Evolutionary conservation across 2,797 vertebrate species (phyloP).

Genomic region (Propithecus perrieri): DNA sequence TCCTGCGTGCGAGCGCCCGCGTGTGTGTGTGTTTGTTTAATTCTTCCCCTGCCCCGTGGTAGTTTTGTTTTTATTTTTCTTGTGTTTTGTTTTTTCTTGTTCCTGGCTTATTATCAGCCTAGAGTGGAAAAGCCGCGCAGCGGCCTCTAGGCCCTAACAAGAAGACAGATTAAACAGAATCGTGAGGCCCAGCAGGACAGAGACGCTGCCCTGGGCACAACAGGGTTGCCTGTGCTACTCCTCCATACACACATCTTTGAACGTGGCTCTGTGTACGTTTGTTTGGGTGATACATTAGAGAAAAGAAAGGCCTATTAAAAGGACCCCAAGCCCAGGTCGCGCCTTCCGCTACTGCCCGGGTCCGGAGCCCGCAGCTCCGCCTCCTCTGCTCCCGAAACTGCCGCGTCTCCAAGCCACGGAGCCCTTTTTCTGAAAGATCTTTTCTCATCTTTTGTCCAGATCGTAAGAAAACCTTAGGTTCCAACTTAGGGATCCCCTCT

Average conservation of each 20-base stretch:
- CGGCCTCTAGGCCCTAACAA: not conserved
- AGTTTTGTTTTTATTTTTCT: not conserved
- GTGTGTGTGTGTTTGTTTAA: not conserved
- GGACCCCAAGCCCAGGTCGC: not conserved
- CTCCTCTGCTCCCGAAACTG: not conserved
- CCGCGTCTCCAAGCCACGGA: fast-evolving
- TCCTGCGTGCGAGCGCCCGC: too few relatives aligned
- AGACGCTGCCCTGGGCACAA: not conserved
- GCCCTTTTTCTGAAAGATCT: not conserved
- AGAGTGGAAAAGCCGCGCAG: not conserved
- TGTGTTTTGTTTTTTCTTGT: not conserved
- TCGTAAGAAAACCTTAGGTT: not conserved
- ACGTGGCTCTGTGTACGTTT: not conserved
- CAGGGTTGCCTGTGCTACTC: not conserved
- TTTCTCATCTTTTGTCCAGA: not conserved
- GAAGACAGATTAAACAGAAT: not conserved
- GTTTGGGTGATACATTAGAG: not conserved
- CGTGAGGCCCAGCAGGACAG: not conserved
- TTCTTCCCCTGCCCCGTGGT: not conserved
- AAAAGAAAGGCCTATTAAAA: not conserved
- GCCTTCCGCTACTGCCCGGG: not conserved
- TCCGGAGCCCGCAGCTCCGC: not conserved
- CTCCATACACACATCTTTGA: not conserved
- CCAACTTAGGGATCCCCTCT: not conserved
- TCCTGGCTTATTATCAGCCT: not conserved